A percentile compares a stretch with the other conserved stretches of the same genome.
phyloP scores from a whole-genome alignment of 2,888 invertebrate genomes.

The Caenorhabditis virilis region DNA sequence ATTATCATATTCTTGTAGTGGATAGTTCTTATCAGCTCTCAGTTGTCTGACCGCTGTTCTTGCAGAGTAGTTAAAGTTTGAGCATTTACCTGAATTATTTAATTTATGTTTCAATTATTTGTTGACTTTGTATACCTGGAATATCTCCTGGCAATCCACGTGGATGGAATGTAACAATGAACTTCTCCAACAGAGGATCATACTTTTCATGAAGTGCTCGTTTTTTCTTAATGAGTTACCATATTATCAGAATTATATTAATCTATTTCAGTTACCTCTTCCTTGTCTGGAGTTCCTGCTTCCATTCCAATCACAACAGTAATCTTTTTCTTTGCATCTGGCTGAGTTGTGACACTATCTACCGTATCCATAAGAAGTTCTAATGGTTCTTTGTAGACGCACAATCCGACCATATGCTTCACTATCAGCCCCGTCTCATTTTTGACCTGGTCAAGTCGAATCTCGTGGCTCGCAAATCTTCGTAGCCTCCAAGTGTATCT shows the following conservation, averaged over 20 bases:
- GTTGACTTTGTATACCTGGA: slow-evolving; percentile 42
- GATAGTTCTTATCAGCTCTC: slow-evolving; percentile 54
- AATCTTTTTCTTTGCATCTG: slow-evolving; percentile 54
- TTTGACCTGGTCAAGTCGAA: slow-evolving; percentile 47
- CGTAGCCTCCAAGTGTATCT: slow-evolving; percentile 51
- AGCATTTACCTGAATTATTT: slow-evolving; percentile 54
- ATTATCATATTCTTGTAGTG: slow-evolving; percentile 43
- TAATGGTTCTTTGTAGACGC: slow-evolving; percentile 59
- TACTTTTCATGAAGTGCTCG: slow-evolving; percentile 50
- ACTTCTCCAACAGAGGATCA: slow-evolving; percentile 53
- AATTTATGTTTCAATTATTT: slow-evolving; percentile 7
- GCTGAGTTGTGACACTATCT: slow-evolving; percentile 54
- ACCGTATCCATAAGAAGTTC: slow-evolving; percentile 58
- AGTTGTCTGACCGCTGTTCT: slow-evolving; percentile 52
- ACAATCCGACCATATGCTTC: slow-evolving; percentile 54
- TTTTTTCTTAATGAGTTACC: slow-evolving; percentile 54
- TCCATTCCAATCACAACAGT: slow-evolving; percentile 60
- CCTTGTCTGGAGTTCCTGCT: slow-evolving; percentile 61
- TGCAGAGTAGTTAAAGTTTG: slow-evolving; percentile 60
- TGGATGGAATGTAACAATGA: slow-evolving; percentile 63
- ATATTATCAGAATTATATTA: no score
- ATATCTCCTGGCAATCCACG: slow-evolving; percentile 61
- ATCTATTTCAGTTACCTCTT: slow-evolving; percentile 43
- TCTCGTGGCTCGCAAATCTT: slow-evolving; percentile 46
- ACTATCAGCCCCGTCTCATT: slow-evolving; percentile 41